Conservation (phyloP, 2,113 vertebrate species). For the Xiphophorus couchianus region DNA sequence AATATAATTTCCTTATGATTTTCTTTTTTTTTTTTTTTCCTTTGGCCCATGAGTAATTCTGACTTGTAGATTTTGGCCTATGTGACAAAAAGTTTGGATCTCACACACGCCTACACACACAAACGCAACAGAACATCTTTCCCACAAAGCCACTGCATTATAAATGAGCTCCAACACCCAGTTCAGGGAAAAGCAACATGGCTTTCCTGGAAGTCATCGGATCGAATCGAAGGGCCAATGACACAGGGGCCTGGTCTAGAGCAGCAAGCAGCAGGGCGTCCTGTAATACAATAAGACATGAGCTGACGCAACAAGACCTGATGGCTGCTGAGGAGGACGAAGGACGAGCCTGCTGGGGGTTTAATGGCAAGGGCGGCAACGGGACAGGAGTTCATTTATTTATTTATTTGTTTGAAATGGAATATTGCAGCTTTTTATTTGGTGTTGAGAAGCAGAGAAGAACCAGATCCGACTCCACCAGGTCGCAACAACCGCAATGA, state of each 20-base stretch:
- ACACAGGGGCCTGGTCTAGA: slow-evolving; percentile 51
- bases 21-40: too few relatives aligned
- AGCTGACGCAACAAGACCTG: slow-evolving; percentile 67
- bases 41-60: too few relatives aligned
- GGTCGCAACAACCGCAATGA: background rate
- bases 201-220: slow-evolving; percentile 77
- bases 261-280: slow-evolving; percentile 56
- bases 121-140: slow-evolving; percentile 75
- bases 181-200: slow-evolving; percentile 72
- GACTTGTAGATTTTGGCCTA: too few relatives aligned
- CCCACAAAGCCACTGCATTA: slow-evolving; percentile 75
- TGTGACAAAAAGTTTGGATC: too few relatives aligned
- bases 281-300: slow-evolving; percentile 70
- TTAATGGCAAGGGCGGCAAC: background rate
- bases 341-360: slow-evolving; percentile 25
- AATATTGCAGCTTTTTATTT: too few relatives aligned
- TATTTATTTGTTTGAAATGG: too few relatives aligned
- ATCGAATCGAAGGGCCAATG: slow-evolving; percentile 73
- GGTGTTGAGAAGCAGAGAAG: too few relatives aligned
- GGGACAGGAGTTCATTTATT: background rate
- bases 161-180: slow-evolving; percentile 77
- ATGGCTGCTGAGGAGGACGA: slow-evolving; percentile 25
- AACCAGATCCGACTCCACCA: too few relatives aligned
- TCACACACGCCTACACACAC: slow-evolving; percentile 20
- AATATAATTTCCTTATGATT: too few relatives aligned